These are phyloP conservation scores for Synergus gifuensis DNA, from an alignment of 2,888 invertebrate genomes.

Conservation along the genomic window DNA sequence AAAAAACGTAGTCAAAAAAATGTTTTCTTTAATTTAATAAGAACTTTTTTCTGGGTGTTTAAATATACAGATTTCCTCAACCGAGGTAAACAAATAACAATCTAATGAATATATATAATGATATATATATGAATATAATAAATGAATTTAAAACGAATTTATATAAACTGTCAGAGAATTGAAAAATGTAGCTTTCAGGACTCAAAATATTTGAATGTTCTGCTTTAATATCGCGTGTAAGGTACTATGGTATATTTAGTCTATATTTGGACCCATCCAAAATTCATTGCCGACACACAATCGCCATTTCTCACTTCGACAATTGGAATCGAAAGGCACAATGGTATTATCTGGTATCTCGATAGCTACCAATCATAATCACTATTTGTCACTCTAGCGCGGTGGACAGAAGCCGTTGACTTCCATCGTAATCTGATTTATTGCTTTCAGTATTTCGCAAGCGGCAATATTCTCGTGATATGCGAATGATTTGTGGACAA, in stretches of 20 bases:
- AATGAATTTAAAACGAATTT: no score
- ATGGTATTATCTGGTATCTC: conserved; percentile 20
- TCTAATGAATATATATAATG: no score
- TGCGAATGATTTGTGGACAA: conserved; percentile 30
- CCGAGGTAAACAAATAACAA: no score
- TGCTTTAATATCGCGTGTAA: background rate
- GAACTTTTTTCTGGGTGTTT: no score
- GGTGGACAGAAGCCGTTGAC: conserved; percentile 22
- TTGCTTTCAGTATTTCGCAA: conserved; percentile 19
- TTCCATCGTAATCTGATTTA: conserved; percentile 33
- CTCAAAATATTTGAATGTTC: background rate
- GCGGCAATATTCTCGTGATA: conserved; percentile 30
- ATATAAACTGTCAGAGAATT: no score
- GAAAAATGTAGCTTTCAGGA: no score
- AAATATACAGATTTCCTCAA: background rate
- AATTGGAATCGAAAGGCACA: conserved; percentile 21
- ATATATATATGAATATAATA: no score
- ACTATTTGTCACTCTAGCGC: conserved; percentile 35
- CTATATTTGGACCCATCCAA: background rate
- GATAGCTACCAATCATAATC: conserved; percentile 37
- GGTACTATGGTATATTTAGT: background rate
- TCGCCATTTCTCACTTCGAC: background rate
- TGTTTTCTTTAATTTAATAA: no score
- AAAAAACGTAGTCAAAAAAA: no score
- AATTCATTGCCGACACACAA: conserved; percentile 13